Percentiles rank a stretch among this genome's conserved stretches.
phyloP scores from a whole-genome alignment of 2,113 vertebrate genomes.

The Eurypyga helias region DNA sequence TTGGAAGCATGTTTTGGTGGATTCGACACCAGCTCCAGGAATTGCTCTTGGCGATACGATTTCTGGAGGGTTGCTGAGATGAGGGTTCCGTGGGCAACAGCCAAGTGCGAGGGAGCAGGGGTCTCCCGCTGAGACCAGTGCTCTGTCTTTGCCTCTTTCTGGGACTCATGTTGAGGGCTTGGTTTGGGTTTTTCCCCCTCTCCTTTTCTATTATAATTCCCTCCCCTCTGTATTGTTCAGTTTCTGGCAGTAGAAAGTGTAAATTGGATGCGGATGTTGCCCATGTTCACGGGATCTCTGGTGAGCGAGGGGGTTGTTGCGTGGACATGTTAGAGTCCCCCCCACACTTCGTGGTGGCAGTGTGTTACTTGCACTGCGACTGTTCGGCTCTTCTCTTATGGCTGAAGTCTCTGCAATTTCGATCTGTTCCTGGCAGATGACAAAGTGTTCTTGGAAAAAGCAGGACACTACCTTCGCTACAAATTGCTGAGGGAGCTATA shows the following conservation, averaged over 20 bases:
- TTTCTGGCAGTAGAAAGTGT: background rate
- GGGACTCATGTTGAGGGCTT: background rate
- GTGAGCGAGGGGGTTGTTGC: background rate
- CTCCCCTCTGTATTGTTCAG: fast-evolving
- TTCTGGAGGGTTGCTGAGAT: background rate
- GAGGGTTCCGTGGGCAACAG: background rate
- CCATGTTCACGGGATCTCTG: background rate
- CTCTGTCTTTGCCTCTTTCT: background rate
- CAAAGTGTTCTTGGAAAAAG: background rate
- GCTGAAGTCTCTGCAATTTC: background rate
- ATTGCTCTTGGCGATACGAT: background rate
- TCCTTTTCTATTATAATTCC: background rate
- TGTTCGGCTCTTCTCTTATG: background rate
- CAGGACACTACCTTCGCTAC: background rate
- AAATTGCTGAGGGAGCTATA: background rate
- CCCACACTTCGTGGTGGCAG: background rate
- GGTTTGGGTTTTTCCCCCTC: background rate
- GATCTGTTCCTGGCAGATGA: background rate
- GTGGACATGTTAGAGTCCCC: fast-evolving
- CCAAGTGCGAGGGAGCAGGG: background rate
- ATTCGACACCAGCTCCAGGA: background rate
- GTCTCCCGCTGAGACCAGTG: background rate
- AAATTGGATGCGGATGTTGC: background rate
- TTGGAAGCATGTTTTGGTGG: background rate
- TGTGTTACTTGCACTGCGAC: fast-evolving